Evolutionary conservation across 2,888 invertebrate genomes (phyloP), one percentile per base, ranked within the genome.

Genomic region (Tachystola acroxantha): DNA sequence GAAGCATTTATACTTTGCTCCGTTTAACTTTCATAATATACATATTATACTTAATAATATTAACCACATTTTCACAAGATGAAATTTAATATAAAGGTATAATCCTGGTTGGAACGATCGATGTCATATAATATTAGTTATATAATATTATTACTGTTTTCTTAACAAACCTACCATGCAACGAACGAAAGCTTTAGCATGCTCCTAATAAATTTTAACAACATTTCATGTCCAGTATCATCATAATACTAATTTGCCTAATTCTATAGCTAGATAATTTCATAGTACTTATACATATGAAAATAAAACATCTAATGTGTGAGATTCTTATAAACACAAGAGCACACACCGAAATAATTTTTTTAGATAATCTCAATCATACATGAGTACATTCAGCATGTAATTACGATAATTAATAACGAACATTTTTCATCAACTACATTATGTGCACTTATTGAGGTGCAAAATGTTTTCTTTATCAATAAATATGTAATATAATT

Each of bases 91-190:
- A 57, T 65, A 50, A 51, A 55, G 49, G 53, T n/a, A n/a, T n/a
- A n/a, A n/a, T n/a, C n/a, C n/a, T 64, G 27, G 16, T 61, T 41
- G 52, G 64, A 68, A 64, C 37, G 32, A 39, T 11, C 12, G 10
- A 27, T 42, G 39, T 67, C 62, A 72, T 71, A 68, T 71, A 67
- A 69, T 71, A 70, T 64, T 69, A n/a, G n/a, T n/a, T n/a, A n/a
- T n/a, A n/a, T n/a, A n/a, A n/a, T 69, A 65, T 66, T 68, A 65
- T 66, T 68, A 60, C 61, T 59, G 56, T 56, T 53, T 52, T 61
- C 65, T 69, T 71, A 70, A 63, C 67, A 66, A 64, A 68, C 52
- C 79, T 79, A 82, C 66, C 77, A 80, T 81, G 80, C 82, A 78
- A 74, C 69, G 59, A 78, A 74, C 69, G 59, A 60, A 76, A 76